Conservation (phyloP, 2,113 vertebrate species). For the Cnemophilus loriae region DNA sequence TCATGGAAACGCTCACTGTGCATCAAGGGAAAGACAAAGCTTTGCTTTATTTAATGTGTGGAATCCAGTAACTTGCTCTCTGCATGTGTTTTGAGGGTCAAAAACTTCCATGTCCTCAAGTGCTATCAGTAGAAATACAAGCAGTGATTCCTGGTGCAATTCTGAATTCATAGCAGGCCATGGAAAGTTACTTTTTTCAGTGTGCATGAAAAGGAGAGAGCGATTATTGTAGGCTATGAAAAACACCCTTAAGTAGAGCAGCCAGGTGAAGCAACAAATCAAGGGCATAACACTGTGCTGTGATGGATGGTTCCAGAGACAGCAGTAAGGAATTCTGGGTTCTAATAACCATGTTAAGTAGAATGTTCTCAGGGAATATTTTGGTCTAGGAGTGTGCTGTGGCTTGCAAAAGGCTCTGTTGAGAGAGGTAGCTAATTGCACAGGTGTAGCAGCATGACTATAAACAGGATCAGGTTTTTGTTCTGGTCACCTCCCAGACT, state of each 20-base stretch:
- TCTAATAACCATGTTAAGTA: background rate
- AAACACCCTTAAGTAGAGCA: background rate
- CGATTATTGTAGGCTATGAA: background rate
- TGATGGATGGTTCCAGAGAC: background rate
- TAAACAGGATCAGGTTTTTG: background rate
- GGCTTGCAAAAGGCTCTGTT: background rate
- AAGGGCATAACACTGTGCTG: background rate
- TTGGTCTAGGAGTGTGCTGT: background rate
- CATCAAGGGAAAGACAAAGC: background rate
- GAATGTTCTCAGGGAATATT: background rate
- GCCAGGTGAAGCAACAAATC: background rate
- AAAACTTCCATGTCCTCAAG: background rate
- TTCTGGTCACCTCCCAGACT: background rate
- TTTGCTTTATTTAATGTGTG: background rate
- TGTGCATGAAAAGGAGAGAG: background rate
- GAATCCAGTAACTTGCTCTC: background rate
- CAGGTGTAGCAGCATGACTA: background rate
- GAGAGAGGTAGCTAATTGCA: background rate
- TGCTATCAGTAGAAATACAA: background rate
- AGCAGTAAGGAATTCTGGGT: background rate
- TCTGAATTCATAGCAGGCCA: background rate
- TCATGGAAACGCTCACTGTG: background rate
- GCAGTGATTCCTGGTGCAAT: background rate
- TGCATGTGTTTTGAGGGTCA: background rate
- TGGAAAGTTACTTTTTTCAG: background rate